Evolutionary conservation across 2,113 vertebrate genomes (phyloP), one percentile per base, ranked within the genome.

Genomic region (Cyanistes caeruleus): DNA sequence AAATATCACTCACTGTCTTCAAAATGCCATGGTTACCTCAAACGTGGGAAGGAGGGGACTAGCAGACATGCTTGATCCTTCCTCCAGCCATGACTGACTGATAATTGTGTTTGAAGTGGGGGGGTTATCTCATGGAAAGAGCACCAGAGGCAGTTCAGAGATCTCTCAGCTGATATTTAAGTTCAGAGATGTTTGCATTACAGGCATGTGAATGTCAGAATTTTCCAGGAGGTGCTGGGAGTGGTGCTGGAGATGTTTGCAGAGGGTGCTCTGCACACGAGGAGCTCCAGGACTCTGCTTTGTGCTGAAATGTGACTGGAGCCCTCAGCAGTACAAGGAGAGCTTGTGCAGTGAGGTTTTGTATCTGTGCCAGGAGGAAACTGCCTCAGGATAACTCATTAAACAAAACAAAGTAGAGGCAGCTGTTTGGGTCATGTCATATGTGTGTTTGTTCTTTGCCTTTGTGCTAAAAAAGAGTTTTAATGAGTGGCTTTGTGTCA

Each of bases 221-320:
- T 20, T 58, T 46, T 55, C 31, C 65, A 75, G 82, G 75, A 87
- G 60, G 1, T 51, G 33, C 44, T 39, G 13, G 51, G 16, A 65
- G 41, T 3, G 1, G 20, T 56, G 49, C 41, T 53, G 80, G 76
- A 58, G 87, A 16, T 33, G 59, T 60, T 91, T 69, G 55, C 52
- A 69, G 84, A n/a, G 33, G 84, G 5, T 51, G n/a, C 35, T 70
- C 6, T 3, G 3, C 0, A 3, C 49, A 31, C 1, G 3, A 9
- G 22, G 10, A 24, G 43, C 77, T 59, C 60, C 65, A 63, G 43
- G 9, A 1, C 22, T 59, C 51, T 33, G 48, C 21, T 1, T 19
- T 55, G 62, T 60, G 24, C 51, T 80, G 24, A 6, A 46, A 51
- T 0, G 2, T n/a, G 80, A 22, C 63, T 76, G 39, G 35, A 83